Base-by-base conservation (phyloP, 2,888 invertebrate species). In the Tineola bisselliella region DNA sequence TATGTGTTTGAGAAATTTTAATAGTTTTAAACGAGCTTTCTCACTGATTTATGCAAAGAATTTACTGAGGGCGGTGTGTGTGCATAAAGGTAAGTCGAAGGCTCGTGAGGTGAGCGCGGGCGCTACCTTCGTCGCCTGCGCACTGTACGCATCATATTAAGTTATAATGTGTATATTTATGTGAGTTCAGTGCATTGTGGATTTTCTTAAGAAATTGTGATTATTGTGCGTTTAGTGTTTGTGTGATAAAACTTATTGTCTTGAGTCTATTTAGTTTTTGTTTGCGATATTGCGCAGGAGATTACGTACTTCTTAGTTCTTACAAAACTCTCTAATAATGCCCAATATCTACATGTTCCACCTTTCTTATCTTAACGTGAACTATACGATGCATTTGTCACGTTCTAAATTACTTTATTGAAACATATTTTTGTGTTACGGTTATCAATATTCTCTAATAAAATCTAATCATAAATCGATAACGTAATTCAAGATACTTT, bases 11-110 rank as follows among this genome's bases (percentile, higher is more conserved):
- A 69, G 70, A 69, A 63, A 63, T 70, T 72, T 70, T 72, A 73
- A 74, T 70, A 74, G 75, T 70, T 68, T 64, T 69, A 65, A 66
- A 64, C 65, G 66, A 82, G 84, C 83, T 84, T 84, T 86, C 84
- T 78, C 79, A 75, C 71, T 80, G 86, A 83, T 84, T 81, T 80
- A 87, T 84, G 81, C 86, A 83, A 84, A 80, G 83, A 84, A 86
- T 86, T 84, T 76, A 81, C 76, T 70, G 81, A 83, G 77, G 86
- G 86, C 84, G 80, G 77, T 80, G 79, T 79, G 79, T 76, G 76
- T 79, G 79, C 77, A 77, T 76, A 75, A 73, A 74, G 72, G 75
- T 72, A 70, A 77, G 75, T 72, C 72, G 79, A 71, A 83, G 83
- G 84, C 80, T 81, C 71, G 73, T 73, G 74, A 73, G 77, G 74